These are phyloP conservation scores for Drosophila parabipectinata DNA, from an alignment of 1,140 invertebrate species.

Conservation along the genomic window DNA sequence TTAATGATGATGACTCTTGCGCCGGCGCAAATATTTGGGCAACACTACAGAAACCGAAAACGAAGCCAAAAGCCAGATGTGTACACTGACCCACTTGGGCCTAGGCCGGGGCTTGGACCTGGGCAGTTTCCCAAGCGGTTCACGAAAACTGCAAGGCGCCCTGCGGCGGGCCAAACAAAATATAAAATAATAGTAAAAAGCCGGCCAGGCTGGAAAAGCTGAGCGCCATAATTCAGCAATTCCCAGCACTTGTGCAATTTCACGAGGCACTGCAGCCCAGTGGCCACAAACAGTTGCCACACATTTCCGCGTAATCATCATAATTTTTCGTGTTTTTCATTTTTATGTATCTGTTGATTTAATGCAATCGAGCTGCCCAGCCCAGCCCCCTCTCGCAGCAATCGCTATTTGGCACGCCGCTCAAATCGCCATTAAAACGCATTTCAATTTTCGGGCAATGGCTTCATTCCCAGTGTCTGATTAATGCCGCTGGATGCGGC, in stretches of 20 bases:
- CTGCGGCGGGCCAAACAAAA: constrained; percentile 38
- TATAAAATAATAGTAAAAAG: constrained; percentile 4
- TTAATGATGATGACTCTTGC: constrained; percentile 79
- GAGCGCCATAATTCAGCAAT: constrained; percentile 71
- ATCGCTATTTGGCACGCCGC: constrained; percentile 57
- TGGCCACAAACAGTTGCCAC: constrained; percentile 70
- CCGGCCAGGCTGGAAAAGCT: constrained; percentile 11
- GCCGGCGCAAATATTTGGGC: constrained; percentile 73
- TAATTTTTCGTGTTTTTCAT: constrained; percentile 71
- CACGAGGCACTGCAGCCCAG: constrained; percentile 69
- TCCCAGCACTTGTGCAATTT: constrained; percentile 73
- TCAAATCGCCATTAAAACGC: constrained; percentile 71
- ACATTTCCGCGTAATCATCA: constrained; percentile 80
- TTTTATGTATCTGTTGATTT: constrained; percentile 62
- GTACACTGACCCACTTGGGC: constrained; percentile 73
- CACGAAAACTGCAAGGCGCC: constrained; percentile 65
- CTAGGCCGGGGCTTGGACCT: neutral
- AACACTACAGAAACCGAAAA: constrained; percentile 53
- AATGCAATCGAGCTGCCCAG: constrained; percentile 35
- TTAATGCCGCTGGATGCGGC: constrained; percentile 39
- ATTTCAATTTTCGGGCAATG: constrained; percentile 68
- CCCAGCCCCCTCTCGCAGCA: constrained; percentile 19
- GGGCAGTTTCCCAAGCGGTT: constrained; percentile 48
- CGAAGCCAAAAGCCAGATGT: constrained; percentile 56
- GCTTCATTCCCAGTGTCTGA: constrained; percentile 62